Base-by-base conservation (phyloP, 2,797 vertebrate genomes). In the Myotis planiceps region DNA sequence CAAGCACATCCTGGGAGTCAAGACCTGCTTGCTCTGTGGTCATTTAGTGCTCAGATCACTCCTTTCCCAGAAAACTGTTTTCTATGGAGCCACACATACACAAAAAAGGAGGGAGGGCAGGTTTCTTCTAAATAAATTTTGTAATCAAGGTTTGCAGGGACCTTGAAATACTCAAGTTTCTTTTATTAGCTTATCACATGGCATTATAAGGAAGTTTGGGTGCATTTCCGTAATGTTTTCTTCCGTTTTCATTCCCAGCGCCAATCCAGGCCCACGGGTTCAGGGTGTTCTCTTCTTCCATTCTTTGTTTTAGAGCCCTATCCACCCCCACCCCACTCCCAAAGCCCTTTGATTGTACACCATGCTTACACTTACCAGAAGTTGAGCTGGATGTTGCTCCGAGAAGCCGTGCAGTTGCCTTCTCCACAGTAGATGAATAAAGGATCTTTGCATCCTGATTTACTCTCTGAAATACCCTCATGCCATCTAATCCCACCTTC, bases 381-480 rank as follows among this genome's bases (percentile, higher is more conserved):
- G 14, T 95, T 39, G 29, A 85, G 90, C 55, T 45, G 83, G 97
- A 49, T 49, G 86, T 45, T 97, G 90, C 81, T 96, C 96, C 97
- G 92, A 74, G 74, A 92, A 97, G 93, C 81, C 92, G 94, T 93
- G 55, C 92, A 86, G 88, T 37, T 88, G 87, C 72, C 0, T 89
- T 96, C 94, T 83, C 97, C 82, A 86, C 79, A 51, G 15, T 5
- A 90, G 75, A 0, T 47, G 39, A 82, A 93, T 92, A 97, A 90
- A 86, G 68, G 81, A 69, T 89, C 88, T 98, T 84, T 88, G 97
- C 90, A 53, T 83, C 63, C 66, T 83, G 66, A 80, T 86, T 96
- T 96, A 94, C 88, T 94, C 87, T 55, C 80, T 96, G 82, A 98
- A 98, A 98, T 98, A 98, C 94, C 65, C 94, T 95, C 65, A 39